A percentile compares a stretch with the other conserved stretches of the same genome.
phyloP scores from a whole-genome alignment of 2,797 vertebrate genomes.

The Acanthopagrus latus region DNA sequence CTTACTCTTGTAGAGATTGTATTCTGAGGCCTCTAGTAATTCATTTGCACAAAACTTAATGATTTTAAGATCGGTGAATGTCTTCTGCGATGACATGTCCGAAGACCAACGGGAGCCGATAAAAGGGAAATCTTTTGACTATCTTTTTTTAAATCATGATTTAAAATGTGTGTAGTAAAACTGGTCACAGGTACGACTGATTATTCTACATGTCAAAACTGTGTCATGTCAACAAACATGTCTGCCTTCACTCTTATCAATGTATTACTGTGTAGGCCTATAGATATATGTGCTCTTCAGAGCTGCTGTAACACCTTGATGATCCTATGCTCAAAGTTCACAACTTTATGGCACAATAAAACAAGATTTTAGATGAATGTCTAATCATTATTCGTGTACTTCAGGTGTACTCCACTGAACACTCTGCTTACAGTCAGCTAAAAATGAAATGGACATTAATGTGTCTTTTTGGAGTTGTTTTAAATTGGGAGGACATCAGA shows the following conservation, averaged over 20 bases:
- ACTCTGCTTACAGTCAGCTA: neutral
- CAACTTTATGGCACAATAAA: constrained; percentile 81
- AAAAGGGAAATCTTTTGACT: constrained; percentile 68
- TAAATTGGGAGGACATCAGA: neutral
- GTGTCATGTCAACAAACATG: constrained; percentile 42
- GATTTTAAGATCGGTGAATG: constrained; percentile 61
- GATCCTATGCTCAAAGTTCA: constrained; percentile 73
- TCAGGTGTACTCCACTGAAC: neutral
- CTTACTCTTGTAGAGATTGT: constrained; percentile 67
- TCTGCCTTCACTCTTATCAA: constrained; percentile 58
- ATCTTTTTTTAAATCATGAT: constrained; percentile 38
- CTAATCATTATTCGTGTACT: constrained; percentile 45
- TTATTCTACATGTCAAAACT: constrained; percentile 40
- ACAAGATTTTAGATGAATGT: constrained; percentile 59
- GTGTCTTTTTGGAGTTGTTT: neutral
- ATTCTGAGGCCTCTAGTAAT: constrained; percentile 56
- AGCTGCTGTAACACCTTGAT: constrained; percentile 57
- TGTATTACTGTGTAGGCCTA: constrained; percentile 60
- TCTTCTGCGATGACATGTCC: constrained; percentile 52
- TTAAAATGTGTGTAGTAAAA: constrained; percentile 45
- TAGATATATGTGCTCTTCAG: constrained; percentile 45
- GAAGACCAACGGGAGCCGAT: constrained; percentile 43
- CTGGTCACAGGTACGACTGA: constrained; percentile 24
- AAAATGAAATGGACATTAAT: neutral
- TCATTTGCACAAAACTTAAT: constrained; percentile 53